Evolutionary conservation across 92 coral and sea anemone species (phyloP).

Genomic region (Parazoanthus darwini): DNA sequence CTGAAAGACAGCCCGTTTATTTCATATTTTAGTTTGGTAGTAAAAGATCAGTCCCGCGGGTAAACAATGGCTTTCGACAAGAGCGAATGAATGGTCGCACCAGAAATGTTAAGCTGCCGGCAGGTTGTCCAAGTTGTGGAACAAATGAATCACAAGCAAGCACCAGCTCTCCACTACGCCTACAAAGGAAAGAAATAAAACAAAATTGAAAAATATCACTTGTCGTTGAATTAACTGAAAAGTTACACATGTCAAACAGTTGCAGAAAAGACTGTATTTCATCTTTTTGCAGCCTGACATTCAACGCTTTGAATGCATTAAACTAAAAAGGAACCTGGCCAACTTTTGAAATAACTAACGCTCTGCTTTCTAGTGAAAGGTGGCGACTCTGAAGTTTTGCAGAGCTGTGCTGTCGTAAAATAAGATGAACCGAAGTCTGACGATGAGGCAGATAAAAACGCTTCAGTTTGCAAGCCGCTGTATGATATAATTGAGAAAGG

Average conservation of each 20-base stretch:
- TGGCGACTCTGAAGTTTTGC: not conserved
- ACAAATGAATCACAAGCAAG: slow-evolving; percentile 23
- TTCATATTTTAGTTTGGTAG: not conserved
- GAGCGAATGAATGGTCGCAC: slow-evolving; percentile 5
- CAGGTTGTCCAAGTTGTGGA: not conserved
- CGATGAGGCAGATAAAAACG: no score
- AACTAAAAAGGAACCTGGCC: not conserved
- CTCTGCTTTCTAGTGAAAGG: not conserved
- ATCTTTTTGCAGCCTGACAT: no score
- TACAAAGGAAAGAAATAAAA: slow-evolving; percentile 16
- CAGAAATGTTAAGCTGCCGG: not conserved
- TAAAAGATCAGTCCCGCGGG: not conserved
- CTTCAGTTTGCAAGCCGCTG: no score
- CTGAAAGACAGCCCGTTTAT: not conserved
- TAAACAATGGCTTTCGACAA: not conserved
- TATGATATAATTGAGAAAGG: not conserved
- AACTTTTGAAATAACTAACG: not conserved
- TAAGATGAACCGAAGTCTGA: not conserved
- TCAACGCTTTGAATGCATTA: not conserved
- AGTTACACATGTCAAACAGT: not conserved
- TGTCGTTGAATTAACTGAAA: not conserved
- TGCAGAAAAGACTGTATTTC: not conserved
- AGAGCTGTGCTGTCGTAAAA: not conserved
- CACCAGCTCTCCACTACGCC: slow-evolving; percentile 1
- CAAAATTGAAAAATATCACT: not conserved